Evolutionary conservation across 1,140 invertebrate genomes (phyloP), one percentile per base, ranked within the genome.

Genomic region (Drosophila ogumai): DNA sequence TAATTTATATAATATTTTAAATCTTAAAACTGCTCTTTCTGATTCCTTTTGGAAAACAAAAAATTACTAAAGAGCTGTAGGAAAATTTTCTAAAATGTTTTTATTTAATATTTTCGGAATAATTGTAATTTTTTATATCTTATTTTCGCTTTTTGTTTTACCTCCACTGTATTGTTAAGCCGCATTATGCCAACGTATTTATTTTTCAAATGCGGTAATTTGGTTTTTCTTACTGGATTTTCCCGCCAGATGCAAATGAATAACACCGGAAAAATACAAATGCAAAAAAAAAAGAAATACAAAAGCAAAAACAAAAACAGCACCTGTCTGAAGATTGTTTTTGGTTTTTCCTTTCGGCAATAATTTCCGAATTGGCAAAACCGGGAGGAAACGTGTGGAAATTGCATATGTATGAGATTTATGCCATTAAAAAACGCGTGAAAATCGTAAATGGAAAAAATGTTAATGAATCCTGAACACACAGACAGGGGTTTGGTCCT

Each of bases 371-470:
- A 90, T 90, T 90, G 85, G 85, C 79, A 90, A 74, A 43, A 76
- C 55, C 31, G 38, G 43, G 40, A 31, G 31, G 46, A 47, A 15
- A n/a, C 25, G 46, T 72, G 55, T 60, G 69, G 22, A 85, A 85
- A 85, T 90, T 85, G 87, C 87, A 90, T 91, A 91, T 91, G 87
- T 81, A 81, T 86, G 87, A 91, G 87, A 87, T 84, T 91, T 91
- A 87, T 87, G 78, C 73, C 78, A 82, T 90, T 90, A 90, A 90
- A 87, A 69, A 78, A 75, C 72, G 75, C 82, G 75, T 81, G 78
- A 90, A 79, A 90, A 90, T 90, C 82, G 84, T 74, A 28, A 84
- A 81, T 76, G 81, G 79, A 86, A 84, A 87, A 87, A 87, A 87
- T 87, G 84, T 84, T 87, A 87, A 87, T 87, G 85, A 88, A 87